These are phyloP conservation scores for Aricia artaxerxes DNA, from an alignment of 2,888 invertebrate genomes.

Conservation along the genomic window DNA sequence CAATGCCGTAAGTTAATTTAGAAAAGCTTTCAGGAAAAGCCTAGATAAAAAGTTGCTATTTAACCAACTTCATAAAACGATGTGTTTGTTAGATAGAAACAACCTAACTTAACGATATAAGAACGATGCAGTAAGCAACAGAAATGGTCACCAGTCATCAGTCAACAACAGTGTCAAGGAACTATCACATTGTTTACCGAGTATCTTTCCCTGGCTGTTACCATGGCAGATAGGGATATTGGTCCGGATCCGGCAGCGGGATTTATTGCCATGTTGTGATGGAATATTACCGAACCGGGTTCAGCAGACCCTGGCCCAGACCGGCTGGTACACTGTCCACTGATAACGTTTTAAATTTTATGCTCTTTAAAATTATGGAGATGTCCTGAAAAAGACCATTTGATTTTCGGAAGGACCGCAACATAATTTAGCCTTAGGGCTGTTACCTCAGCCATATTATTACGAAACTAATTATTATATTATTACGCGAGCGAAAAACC, in stretches of 20 bases:
- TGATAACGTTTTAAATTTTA: not conserved
- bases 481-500: no score
- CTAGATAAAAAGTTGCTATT: no score
- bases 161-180: not conserved
- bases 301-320: not conserved
- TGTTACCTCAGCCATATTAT: no score
- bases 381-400: no score
- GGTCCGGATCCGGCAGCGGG: not conserved
- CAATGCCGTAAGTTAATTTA: no score
- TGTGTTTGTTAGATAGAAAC: not conserved
- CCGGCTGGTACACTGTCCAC: not conserved
- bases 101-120: not conserved
- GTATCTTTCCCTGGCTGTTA: not conserved
- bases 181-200: not conserved
- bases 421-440: no score
- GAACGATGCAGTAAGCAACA: not conserved
- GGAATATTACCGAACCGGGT: not conserved
- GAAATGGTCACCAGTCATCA: not conserved
- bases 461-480: no score
- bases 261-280: conserved; percentile 2
- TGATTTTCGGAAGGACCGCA: no score
- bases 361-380: no score
- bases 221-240: not conserved
- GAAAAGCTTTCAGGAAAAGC: no score
- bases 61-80: not conserved